These are phyloP conservation scores for Lineus longissimus DNA, from an alignment of 1,140 invertebrate genomes.

Conservation along the genomic window DNA sequence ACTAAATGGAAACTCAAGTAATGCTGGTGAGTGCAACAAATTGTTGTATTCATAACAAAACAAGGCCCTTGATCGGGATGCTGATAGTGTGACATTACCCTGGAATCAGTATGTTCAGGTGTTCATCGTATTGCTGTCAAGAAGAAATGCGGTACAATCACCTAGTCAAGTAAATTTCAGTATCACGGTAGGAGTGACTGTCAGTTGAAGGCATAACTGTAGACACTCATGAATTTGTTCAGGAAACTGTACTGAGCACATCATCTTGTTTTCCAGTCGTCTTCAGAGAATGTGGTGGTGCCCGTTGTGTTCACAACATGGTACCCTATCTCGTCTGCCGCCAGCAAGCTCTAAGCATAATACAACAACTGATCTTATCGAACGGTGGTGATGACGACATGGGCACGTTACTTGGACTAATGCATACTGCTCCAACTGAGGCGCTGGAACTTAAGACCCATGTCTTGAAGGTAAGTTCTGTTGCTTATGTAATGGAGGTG, in stretches of 20 bases:
- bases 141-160: too few relatives aligned
- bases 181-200: too few relatives aligned
- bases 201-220: too few relatives aligned
- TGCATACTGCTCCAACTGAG: conserved; percentile 79
- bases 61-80: too few relatives aligned
- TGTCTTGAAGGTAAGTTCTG: conserved; percentile 71
- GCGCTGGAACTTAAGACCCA: conserved; percentile 81
- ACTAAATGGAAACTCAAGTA: conserved; percentile 74
- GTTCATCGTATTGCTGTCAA: too few relatives aligned
- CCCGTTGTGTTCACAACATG: conserved; percentile 84
- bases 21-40: conserved; percentile 62
- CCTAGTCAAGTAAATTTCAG: too few relatives aligned
- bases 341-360: conserved; percentile 69
- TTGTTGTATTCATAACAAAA: neutral
- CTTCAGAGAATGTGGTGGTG: conserved; percentile 87
- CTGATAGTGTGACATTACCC: too few relatives aligned
- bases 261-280: conserved; percentile 56
- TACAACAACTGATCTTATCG: conserved; percentile 81
- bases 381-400: conserved; percentile 93
- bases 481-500: conserved; percentile 6
- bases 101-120: too few relatives aligned
- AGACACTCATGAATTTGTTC: too few relatives aligned
- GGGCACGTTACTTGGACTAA: conserved; percentile 81
- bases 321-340: conserved; percentile 81
- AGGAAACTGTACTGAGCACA: neutral